These are phyloP conservation scores for Lipotes vexillifer DNA, from an alignment of 2,113 vertebrate genomes.

Conservation along the genomic window DNA sequence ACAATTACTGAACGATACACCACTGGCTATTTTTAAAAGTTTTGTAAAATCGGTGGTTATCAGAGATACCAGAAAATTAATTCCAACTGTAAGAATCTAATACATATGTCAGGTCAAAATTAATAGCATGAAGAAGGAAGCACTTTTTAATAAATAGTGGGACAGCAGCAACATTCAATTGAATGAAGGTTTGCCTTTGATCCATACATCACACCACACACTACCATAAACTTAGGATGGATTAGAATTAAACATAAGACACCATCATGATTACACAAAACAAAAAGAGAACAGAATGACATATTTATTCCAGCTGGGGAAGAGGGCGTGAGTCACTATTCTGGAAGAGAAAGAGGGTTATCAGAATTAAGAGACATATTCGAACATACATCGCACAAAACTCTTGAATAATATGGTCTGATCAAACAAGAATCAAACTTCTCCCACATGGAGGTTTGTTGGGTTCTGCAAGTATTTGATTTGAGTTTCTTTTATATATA, in stretches of 20 bases:
- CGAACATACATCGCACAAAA: background rate
- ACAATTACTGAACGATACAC: background rate
- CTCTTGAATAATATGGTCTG: background rate
- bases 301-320: conserved; percentile 57
- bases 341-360: background rate
- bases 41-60: background rate
- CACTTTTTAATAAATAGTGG: background rate
- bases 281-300: background rate
- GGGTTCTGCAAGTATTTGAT: background rate
- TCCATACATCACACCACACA: background rate
- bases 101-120: background rate
- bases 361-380: background rate
- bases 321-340: background rate
- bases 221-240: background rate
- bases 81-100: conserved; percentile 16
- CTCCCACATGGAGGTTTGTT: background rate
- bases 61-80: background rate
- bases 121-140: background rate
- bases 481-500: background rate
- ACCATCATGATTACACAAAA: conserved; percentile 14
- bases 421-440: background rate
- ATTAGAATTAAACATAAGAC: conserved; percentile 13
- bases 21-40: background rate
- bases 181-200: conserved; percentile 38
- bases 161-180: background rate